Conservation (phyloP, 2,888 invertebrate species). For the Acanthosoma haemorrhoidale region DNA sequence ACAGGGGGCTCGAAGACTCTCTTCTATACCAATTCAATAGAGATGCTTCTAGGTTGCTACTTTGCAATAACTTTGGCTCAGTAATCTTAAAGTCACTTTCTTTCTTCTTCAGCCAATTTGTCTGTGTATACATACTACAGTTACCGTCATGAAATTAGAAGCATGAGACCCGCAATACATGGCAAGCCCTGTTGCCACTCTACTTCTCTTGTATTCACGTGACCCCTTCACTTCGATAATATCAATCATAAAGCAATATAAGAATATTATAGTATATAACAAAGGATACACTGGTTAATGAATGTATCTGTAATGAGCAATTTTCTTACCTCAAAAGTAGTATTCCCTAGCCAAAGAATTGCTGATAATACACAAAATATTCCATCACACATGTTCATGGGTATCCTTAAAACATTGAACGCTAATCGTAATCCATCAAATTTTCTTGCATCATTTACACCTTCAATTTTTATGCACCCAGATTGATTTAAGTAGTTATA, state of each 20-base stretch:
- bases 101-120: no score
- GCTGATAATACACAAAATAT: conserved; percentile 83
- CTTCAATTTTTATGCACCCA: conserved; percentile 63
- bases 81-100: no score
- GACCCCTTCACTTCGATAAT: no score
- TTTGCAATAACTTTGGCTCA: no score
- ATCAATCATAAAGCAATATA: not conserved
- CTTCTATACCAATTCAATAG: no score
- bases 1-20: no score
- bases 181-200: no score
- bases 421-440: conserved; percentile 82
- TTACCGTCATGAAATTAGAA: no score
- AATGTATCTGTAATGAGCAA: no score
- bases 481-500: conserved; percentile 81
- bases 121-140: not conserved
- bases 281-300: not conserved
- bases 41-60: no score
- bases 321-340: conserved; percentile 62
- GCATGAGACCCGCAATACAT: no score
- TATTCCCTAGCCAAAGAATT: conserved; percentile 85
- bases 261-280: not conserved
- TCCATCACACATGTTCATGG: conserved; percentile 78
- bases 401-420: conserved; percentile 82
- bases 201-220: no score
- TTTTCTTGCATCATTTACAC: conserved; percentile 60